These are phyloP conservation scores for Amazona vittata DNA, from an alignment of 2,113 vertebrate species.

Conservation along the genomic window DNA sequence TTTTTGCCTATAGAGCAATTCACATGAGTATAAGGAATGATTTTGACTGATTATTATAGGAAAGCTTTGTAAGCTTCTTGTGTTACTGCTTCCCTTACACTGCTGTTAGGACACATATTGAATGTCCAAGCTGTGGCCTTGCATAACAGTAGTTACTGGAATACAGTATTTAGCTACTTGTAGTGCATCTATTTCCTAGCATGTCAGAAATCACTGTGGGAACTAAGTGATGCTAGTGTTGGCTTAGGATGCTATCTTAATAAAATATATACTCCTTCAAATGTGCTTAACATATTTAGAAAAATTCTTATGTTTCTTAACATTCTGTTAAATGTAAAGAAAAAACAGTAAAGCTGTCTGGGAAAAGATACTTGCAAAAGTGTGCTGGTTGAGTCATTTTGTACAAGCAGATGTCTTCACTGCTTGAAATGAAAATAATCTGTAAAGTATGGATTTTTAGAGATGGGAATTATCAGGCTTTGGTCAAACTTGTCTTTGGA, in stretches of 20 bases:
- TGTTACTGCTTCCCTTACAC: neutral
- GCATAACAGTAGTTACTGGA: neutral
- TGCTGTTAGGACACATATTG: neutral
- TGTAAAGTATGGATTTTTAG: neutral
- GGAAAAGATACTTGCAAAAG: neutral
- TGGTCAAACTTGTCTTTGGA: neutral
- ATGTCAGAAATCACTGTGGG: neutral
- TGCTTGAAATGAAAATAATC: neutral
- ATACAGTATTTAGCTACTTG: neutral
- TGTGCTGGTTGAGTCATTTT: conserved; percentile 1
- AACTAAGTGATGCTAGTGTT: neutral
- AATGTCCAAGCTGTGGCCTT: neutral
- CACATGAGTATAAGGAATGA: neutral
- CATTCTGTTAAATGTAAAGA: conserved; percentile 3
- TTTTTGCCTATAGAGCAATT: neutral
- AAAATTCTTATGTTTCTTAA: conserved; percentile 7
- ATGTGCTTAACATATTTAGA: neutral
- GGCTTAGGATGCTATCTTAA: neutral
- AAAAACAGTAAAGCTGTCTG: neutral
- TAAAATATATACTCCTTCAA: neutral
- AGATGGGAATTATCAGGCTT: neutral
- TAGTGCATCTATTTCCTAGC: neutral
- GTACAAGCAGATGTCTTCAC: neutral
- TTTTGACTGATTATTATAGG: neutral
- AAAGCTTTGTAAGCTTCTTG: neutral